Evolutionary conservation across 1,140 invertebrate species (phyloP).

Genomic region (Leptinotarsa undecemlineata): DNA sequence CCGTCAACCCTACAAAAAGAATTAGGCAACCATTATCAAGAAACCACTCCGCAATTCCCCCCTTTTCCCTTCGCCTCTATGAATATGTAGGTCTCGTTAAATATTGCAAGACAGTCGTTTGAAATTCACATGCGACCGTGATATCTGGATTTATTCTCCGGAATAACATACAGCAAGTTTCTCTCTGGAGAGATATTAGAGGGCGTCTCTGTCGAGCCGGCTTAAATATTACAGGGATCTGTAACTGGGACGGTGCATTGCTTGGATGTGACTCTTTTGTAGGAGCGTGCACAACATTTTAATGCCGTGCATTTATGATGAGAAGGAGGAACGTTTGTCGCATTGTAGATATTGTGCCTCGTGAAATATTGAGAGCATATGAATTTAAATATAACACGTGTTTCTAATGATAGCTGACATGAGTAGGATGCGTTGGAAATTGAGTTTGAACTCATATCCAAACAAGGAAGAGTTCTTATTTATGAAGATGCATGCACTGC

Average conservation of each 20-base stretch:
- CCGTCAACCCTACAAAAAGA: too few relatives aligned
- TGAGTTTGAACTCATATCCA: too few relatives aligned
- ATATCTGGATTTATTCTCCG: neutral
- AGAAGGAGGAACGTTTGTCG: too few relatives aligned
- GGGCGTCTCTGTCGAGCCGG: neutral
- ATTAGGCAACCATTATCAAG: too few relatives aligned
- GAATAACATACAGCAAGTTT: neutral
- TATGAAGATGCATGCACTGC: too few relatives aligned
- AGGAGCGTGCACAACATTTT: neutral
- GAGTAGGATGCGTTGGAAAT: too few relatives aligned
- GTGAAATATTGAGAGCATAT: too few relatives aligned
- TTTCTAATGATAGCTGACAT: too few relatives aligned
- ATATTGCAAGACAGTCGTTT: neutral
- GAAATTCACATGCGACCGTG: neutral
- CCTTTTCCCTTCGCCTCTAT: neutral
- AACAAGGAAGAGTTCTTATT: too few relatives aligned
- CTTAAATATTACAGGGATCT: conserved; percentile 6
- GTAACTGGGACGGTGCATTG: conserved; percentile 1
- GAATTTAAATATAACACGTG: too few relatives aligned
- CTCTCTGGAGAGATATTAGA: neutral
- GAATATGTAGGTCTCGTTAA: conserved; percentile 2
- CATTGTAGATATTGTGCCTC: too few relatives aligned
- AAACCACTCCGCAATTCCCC: too few relatives aligned
- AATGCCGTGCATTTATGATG: neutral
- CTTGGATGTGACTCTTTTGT: neutral